phyloP scores from a whole-genome alignment of 2,113 vertebrate genomes.

The Aegotheles bennettii region DNA sequence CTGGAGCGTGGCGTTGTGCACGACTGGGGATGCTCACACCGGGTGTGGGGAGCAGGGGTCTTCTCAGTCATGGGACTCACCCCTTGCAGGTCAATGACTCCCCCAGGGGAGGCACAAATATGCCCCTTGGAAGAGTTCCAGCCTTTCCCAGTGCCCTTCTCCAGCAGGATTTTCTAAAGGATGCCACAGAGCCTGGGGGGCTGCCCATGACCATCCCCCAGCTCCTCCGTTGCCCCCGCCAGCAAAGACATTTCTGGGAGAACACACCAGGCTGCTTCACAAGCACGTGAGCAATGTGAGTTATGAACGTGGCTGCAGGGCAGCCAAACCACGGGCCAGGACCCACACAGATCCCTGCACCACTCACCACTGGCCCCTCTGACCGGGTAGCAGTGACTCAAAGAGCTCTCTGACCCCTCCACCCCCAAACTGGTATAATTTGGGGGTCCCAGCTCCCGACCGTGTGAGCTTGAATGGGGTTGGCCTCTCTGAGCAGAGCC shows the following conservation, averaged over 20 bases:
- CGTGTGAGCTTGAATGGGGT: neutral
- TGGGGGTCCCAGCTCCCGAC: neutral
- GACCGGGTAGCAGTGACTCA: neutral
- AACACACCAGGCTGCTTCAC: accelerated
- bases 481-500: neutral
- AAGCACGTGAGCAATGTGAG: neutral
- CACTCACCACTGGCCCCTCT: neutral
- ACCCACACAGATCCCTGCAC: neutral
- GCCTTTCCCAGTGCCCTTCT: neutral
- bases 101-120: neutral
- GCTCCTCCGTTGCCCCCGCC: neutral
- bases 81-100: neutral
- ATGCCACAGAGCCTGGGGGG: neutral
- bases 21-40: accelerated
- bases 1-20: neutral
- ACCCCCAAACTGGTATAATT: neutral
- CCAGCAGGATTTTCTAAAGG: neutral
- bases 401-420: neutral
- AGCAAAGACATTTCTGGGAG: neutral
- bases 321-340: neutral
- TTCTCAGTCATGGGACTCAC: neutral
- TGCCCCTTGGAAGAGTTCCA: neutral
- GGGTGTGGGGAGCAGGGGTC: neutral
- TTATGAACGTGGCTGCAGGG: neutral
- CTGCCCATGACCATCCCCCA: accelerated